Percentiles rank a stretch among this genome's conserved stretches.
phyloP scores from a whole-genome alignment of 2,888 invertebrate genomes.

The Tenthredo mesomela region DNA sequence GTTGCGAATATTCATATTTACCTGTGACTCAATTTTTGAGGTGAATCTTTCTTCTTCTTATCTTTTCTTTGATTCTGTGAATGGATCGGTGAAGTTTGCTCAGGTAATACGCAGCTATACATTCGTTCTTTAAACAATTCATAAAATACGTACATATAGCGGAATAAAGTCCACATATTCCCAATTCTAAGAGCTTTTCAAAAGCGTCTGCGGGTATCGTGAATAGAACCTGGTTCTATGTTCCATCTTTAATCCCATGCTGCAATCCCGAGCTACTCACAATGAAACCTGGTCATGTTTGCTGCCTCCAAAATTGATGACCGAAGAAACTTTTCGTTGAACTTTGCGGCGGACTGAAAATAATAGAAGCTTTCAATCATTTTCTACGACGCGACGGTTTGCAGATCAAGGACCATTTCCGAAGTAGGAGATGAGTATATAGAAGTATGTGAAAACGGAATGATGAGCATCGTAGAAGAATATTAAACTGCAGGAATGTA shows the following conservation, averaged over 20 bases:
- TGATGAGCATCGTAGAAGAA: not conserved
- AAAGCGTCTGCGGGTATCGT: slow-evolving; percentile 5
- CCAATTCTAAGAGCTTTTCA: slow-evolving; percentile 26
- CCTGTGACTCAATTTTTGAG: not conserved
- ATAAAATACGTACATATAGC: not conserved
- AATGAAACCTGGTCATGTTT: slow-evolving; percentile 37
- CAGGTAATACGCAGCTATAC: not conserved
- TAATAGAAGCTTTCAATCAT: not conserved
- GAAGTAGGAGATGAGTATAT: not conserved
- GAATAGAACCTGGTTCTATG: slow-evolving; percentile 18
- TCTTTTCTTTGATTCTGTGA: not conserved
- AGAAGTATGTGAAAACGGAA: not conserved
- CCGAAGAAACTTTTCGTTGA: slow-evolving; percentile 5
- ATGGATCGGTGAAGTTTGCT: not conserved
- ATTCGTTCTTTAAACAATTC: not conserved
- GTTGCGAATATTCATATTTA: not conserved
- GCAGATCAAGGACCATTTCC: not conserved
- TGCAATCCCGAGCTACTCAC: slow-evolving; percentile 3
- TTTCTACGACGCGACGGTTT: not conserved
- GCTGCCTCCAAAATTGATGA: slow-evolving; percentile 12
- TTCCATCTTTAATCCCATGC: slow-evolving; percentile 5
- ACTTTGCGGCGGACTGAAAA: not conserved
- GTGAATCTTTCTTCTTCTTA: not conserved
- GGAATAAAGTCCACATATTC: slow-evolving; percentile 10
- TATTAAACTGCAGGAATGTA: not conserved